phyloP scores from a whole-genome alignment of 2,797 vertebrate species.

The Peromyscus eremicus region DNA sequence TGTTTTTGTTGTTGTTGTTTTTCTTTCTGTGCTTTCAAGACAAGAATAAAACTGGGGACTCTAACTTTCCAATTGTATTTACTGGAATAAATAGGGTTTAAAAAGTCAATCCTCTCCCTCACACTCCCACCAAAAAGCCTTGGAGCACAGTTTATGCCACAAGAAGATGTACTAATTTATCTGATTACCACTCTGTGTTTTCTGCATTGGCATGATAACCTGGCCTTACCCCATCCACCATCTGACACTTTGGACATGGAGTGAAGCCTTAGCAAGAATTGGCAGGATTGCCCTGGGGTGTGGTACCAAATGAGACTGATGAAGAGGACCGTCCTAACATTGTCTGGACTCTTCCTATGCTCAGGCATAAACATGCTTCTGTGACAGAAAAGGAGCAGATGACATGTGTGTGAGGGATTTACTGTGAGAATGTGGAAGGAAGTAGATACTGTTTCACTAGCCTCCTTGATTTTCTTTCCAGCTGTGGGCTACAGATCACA shows the following conservation, averaged over 20 bases:
- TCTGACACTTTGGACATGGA: not conserved
- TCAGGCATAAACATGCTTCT: not conserved
- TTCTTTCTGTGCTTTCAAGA: not conserved
- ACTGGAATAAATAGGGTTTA: not conserved
- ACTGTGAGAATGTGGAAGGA: not conserved
- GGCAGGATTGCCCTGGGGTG: not conserved
- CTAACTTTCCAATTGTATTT: not conserved
- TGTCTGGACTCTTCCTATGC: not conserved
- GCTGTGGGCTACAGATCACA: slow-evolving; percentile 95
- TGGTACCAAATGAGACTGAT: not conserved
- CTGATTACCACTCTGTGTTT: not conserved
- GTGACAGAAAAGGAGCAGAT: slow-evolving; percentile 10
- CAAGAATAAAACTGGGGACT: not conserved
- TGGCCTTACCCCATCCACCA: not conserved
- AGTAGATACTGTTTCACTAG: not conserved
- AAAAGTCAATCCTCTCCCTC: not conserved
- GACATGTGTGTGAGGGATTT: not conserved
- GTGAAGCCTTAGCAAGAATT: not conserved
- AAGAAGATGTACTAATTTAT: not conserved
- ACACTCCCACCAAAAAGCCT: not conserved
- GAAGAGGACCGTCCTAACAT: not conserved
- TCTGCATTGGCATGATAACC: not conserved
- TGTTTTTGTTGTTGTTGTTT: too few species aligned
- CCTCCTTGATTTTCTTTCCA: slow-evolving; percentile 78
- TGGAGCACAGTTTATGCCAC: not conserved